Conservation (phyloP, 2,113 vertebrate genomes). For the Fulmarus glacialis region DNA sequence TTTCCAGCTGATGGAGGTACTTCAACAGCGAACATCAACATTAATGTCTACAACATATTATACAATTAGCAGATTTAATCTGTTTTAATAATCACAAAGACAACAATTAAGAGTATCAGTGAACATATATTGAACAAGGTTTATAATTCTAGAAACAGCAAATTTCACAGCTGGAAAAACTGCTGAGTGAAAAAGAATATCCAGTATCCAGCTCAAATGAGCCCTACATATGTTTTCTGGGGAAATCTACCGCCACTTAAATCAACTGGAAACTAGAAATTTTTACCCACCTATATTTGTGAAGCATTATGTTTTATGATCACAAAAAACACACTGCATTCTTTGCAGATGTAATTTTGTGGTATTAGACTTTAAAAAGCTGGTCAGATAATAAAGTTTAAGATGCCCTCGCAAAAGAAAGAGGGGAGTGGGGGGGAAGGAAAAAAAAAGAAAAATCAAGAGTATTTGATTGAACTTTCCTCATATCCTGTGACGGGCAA, state of each 20-base stretch:
- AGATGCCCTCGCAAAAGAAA: neutral
- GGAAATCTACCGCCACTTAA: neutral
- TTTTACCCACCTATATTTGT: neutral
- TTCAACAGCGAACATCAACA: neutral
- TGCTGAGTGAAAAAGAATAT: neutral
- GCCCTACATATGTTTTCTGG: neutral
- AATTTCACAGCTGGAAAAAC: neutral
- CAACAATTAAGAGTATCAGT: neutral
- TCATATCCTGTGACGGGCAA: neutral
- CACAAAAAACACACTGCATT: neutral
- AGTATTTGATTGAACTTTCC: neutral
- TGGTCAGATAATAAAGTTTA: neutral
- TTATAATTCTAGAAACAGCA: neutral
- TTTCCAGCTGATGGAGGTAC: neutral
- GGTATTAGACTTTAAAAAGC: neutral
- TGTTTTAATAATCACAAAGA: slow-evolving; percentile 7
- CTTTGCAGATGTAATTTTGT: neutral
- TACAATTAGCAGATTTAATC: neutral
- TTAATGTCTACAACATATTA: neutral
- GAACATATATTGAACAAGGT: neutral
- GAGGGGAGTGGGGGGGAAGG: fast-evolving
- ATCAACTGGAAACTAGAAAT: neutral
- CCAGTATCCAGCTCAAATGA: neutral
- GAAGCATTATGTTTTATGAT: neutral
- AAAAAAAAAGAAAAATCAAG: neutral